Percentiles rank a stretch among this genome's conserved stretches.
These are phyloP conservation scores for Drosophila lini DNA, from an alignment of 1,140 invertebrate species.

Conservation along the genomic window DNA sequence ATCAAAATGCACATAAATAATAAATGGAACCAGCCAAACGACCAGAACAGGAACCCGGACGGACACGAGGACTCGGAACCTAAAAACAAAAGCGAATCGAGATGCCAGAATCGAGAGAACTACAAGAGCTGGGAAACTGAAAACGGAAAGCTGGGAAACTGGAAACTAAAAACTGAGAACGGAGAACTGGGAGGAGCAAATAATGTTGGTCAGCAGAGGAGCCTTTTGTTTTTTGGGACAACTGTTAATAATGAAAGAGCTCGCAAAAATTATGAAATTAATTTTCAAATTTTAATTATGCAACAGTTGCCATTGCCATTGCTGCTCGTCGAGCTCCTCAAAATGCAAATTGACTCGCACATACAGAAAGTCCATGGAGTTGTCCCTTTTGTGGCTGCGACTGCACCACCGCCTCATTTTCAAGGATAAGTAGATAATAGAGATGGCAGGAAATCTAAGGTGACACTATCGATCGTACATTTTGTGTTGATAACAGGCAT, in stretches of 20 bases:
- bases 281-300: constrained; percentile 80
- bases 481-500: background rate
- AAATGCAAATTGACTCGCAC: constrained; percentile 67
- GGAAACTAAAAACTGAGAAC: constrained; percentile 5
- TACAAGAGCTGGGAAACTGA: background rate
- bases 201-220: constrained; percentile 45
- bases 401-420: background rate
- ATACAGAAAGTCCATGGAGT: constrained; percentile 21
- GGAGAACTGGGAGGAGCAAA: constrained; percentile 1
- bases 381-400: constrained; percentile 32
- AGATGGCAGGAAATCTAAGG: background rate
- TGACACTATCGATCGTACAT: background rate
- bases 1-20: constrained; percentile 83
- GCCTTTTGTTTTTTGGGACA: constrained; percentile 61
- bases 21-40: constrained; percentile 69
- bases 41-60: constrained; percentile 57
- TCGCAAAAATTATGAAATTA: constrained; percentile 77
- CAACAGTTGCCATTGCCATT: constrained; percentile 54
- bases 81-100: constrained; percentile 40
- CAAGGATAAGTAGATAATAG: constrained; percentile 12
- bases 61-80: constrained; percentile 36
- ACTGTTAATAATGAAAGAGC: constrained; percentile 71
- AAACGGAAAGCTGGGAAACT: background rate
- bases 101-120: constrained; percentile 18
- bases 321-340: constrained; percentile 37